phyloP scores from a whole-genome alignment of 2,888 invertebrate genomes.

The Synanthedon andrenaeformis region DNA sequence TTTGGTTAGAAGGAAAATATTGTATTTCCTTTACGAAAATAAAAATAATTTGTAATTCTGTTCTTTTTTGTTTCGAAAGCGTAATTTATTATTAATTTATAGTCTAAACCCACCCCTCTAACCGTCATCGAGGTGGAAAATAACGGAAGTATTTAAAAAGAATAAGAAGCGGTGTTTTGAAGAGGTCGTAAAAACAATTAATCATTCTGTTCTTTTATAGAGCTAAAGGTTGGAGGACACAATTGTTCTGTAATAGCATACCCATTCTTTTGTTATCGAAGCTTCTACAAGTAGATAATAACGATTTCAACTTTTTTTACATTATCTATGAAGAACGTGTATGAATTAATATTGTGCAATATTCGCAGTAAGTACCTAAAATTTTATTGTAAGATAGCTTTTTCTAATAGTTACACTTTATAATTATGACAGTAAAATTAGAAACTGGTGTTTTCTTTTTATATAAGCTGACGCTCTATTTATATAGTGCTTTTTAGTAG shows the following conservation, averaged over 20 bases:
- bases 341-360: too few relatives aligned
- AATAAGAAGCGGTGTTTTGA: slow-evolving; percentile 65
- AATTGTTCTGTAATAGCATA: slow-evolving; percentile 57
- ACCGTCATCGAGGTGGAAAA: slow-evolving; percentile 64
- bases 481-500: too few relatives aligned
- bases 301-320: slow-evolving; percentile 8
- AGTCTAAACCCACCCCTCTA: slow-evolving; percentile 54
- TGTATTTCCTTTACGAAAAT: not conserved
- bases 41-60: not conserved
- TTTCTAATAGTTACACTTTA: too few relatives aligned
- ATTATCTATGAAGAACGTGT: too few relatives aligned
- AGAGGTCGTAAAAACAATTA: slow-evolving; percentile 67
- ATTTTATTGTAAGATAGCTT: too few relatives aligned
- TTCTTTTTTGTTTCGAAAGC: slow-evolving; percentile 36
- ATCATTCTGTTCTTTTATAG: slow-evolving; percentile 61
- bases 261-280: slow-evolving; percentile 46
- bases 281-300: slow-evolving; percentile 10
- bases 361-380: too few relatives aligned
- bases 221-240: slow-evolving; percentile 61
- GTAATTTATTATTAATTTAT: slow-evolving; percentile 64
- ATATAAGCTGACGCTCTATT: too few relatives aligned
- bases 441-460: too few relatives aligned
- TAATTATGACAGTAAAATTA: too few relatives aligned
- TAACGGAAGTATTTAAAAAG: slow-evolving; percentile 66
- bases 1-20: not conserved